A percentile compares a stretch with the other conserved stretches of the same genome.
phyloP scores from a whole-genome alignment of 1,140 invertebrate genomes.

The Cardiocondyla obscurior region DNA sequence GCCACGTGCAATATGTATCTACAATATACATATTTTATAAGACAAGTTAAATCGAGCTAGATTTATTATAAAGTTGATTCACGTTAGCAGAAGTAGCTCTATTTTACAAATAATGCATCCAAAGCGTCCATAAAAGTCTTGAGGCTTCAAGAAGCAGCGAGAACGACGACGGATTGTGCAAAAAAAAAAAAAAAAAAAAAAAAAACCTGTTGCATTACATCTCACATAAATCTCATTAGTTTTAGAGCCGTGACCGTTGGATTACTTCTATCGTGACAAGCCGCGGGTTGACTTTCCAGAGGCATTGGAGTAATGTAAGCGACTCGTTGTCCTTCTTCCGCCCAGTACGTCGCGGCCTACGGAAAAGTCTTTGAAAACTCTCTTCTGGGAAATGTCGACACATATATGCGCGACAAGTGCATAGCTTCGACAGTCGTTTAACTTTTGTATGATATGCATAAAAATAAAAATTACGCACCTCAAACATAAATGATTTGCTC shows the following conservation, averaged over 20 bases:
- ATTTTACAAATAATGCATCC: background rate
- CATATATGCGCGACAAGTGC: background rate
- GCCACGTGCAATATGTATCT: background rate
- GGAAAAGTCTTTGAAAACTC: slow-evolving; percentile 46
- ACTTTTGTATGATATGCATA: background rate
- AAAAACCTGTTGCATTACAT: background rate
- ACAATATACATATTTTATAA: no score
- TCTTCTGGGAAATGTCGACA: background rate
- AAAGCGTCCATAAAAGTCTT: background rate
- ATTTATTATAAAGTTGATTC: no score
- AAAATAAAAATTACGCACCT: slow-evolving; percentile 70
- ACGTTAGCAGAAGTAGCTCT: no score
- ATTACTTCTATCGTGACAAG: slow-evolving; percentile 77
- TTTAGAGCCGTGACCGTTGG: slow-evolving; percentile 71
- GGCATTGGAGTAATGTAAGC: slow-evolving; percentile 75
- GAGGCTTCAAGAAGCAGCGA: background rate
- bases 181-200: no score
- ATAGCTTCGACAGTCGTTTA: background rate
- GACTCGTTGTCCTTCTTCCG: slow-evolving; percentile 75
- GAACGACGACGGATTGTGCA: no score
- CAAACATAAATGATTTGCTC: slow-evolving; percentile 76
- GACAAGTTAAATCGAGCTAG: no score
- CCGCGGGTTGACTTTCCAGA: slow-evolving; percentile 73
- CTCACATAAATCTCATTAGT: slow-evolving; percentile 81
- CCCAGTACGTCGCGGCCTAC: slow-evolving; percentile 79